Conservation (phyloP, 2,797 vertebrate species). For the Sebastolobus altivelis region DNA sequence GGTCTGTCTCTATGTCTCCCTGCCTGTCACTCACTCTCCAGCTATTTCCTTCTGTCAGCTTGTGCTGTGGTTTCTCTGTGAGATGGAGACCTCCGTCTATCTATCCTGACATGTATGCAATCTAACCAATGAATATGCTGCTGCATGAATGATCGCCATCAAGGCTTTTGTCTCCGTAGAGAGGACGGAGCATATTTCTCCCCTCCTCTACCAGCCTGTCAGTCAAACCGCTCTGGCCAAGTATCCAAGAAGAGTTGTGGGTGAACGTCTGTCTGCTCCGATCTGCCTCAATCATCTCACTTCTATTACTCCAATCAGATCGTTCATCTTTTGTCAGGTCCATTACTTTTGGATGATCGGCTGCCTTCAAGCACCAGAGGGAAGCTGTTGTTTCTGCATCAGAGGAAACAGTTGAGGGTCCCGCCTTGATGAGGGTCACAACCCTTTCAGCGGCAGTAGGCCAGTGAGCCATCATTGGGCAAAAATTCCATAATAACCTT, state of each 20-base stretch:
- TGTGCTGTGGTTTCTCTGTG: conserved; percentile 26
- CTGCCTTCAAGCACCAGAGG: conserved; percentile 33
- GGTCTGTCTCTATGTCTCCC: conserved; percentile 2
- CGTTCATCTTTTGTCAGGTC: conserved; percentile 52
- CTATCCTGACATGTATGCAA: conserved; percentile 47
- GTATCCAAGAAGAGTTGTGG: conserved; percentile 10
- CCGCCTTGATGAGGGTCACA: conserved; percentile 1
- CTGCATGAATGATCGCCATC: conserved; percentile 55
- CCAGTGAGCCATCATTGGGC: too few relatives aligned
- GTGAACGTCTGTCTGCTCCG: conserved; percentile 40
- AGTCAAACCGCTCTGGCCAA: conserved; percentile 34
- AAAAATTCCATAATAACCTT: neutral
- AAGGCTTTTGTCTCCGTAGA: conserved; percentile 31
- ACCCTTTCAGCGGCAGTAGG: neutral
- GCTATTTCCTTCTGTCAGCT: conserved; percentile 21
- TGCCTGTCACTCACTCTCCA: conserved; percentile 28
- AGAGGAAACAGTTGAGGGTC: conserved; percentile 1
- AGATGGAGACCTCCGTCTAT: conserved; percentile 56
- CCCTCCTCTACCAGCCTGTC: conserved; percentile 34
- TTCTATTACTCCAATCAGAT: conserved; percentile 52
- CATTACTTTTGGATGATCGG: conserved; percentile 56
- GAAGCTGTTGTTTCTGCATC: conserved; percentile 30
- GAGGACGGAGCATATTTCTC: conserved; percentile 14
- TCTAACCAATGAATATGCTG: conserved; percentile 47
- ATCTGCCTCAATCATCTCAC: conserved; percentile 59